These are phyloP conservation scores for Ypsolopha scabrella DNA, from an alignment of 2,888 invertebrate species.

Conservation along the genomic window DNA sequence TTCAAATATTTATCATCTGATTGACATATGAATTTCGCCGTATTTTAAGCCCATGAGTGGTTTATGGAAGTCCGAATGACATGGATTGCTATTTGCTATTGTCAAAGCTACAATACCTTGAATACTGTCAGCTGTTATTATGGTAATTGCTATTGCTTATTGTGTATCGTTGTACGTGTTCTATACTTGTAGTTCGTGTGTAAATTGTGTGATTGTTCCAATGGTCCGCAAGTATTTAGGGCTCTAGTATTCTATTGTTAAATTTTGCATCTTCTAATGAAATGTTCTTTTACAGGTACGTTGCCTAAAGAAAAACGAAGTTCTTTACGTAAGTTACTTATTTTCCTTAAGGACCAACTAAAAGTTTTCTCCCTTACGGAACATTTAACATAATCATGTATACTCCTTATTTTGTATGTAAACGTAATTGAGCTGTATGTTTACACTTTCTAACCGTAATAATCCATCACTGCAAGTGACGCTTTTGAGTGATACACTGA, in stretches of 20 bases:
- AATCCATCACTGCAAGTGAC: not conserved
- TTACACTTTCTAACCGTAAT: not conserved
- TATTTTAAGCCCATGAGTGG: too few relatives aligned
- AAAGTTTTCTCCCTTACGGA: too few relatives aligned
- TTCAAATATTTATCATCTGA: conserved; percentile 2
- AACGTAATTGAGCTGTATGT: too few relatives aligned
- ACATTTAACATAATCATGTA: too few relatives aligned
- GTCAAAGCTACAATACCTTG: not conserved
- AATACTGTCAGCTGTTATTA: not conserved
- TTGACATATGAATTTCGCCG: not conserved
- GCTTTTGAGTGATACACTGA: not conserved
- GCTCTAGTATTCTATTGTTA: not conserved
- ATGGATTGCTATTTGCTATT: not conserved
- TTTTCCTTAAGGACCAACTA: too few relatives aligned
- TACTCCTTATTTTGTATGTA: too few relatives aligned
- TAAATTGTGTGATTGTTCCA: not conserved
- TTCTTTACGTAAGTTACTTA: too few relatives aligned
- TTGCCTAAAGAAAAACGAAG: not conserved
- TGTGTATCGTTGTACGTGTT: not conserved
- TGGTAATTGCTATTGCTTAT: not conserved
- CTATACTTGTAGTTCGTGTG: not conserved
- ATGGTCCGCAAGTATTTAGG: not conserved
- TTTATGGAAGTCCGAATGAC: too few relatives aligned
- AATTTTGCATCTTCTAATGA: not conserved
- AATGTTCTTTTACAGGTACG: not conserved